Conservation (phyloP, 2,888 invertebrate genomes). For the Amphimallon solstitiale region DNA sequence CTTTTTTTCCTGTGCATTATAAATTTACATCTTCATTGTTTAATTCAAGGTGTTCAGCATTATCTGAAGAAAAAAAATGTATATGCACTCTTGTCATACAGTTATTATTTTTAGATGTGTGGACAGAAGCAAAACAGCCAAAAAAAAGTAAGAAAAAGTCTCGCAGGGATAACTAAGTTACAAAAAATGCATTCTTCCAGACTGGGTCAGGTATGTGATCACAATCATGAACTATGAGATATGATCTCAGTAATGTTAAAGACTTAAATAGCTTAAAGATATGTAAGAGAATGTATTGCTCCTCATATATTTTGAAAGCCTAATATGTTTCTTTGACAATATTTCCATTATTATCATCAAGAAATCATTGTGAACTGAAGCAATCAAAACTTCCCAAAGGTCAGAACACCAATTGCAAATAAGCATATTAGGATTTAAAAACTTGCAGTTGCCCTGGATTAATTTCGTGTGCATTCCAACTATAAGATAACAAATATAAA, state of each 20-base stretch:
- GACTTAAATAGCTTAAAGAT: conserved; percentile 48
- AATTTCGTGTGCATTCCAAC: conserved; percentile 39
- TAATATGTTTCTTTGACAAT: conserved; percentile 22
- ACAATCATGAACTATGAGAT: conserved; percentile 56
- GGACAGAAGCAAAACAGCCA: conserved; percentile 78
- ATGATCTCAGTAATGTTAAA: conserved; percentile 55
- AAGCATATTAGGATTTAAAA: conserved; percentile 17
- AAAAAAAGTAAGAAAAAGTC: conserved; percentile 83
- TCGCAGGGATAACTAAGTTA: conserved; percentile 73
- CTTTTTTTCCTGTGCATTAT: neutral
- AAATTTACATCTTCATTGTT: too few species aligned
- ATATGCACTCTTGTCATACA: too few species aligned
- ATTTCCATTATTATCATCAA: neutral
- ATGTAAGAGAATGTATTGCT: conserved; percentile 18
- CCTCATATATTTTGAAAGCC: conserved; percentile 2
- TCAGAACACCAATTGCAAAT: conserved; percentile 25
- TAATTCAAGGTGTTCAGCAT: too few species aligned
- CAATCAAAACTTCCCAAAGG: conserved; percentile 24
- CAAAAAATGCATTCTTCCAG: conserved; percentile 43
- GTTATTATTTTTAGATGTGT: conserved; percentile 70
- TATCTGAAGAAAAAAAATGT: too few species aligned
- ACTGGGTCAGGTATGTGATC: conserved; percentile 54
- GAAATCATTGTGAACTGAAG: neutral
- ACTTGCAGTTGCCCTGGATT: conserved; percentile 5
- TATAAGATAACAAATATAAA: conserved; percentile 23